Base-by-base conservation (phyloP, 2,888 invertebrate genomes). In the Ophraella communa region DNA sequence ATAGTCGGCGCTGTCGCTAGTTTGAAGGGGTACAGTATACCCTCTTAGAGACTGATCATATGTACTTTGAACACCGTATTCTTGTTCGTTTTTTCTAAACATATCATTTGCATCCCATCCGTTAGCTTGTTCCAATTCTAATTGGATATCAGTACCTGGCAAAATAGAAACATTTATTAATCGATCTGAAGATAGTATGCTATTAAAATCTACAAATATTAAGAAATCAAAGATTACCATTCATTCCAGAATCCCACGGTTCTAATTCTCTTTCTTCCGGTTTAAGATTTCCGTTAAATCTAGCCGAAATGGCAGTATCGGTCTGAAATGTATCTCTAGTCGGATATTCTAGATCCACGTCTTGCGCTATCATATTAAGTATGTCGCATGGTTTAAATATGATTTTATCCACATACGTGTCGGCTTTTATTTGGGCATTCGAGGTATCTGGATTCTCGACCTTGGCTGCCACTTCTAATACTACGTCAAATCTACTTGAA, bases 71-170 rank as follows among this genome's bases (percentile, higher is more conserved):
- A 75, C 95, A 59, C 97, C 96, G 82, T 96, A 97, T 71, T 92
- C 88, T 79, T 89, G 88, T 81, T 95, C 94, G 84, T 98, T 98
- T 81, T 91, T 94, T 71, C 91, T 87, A 84, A 98, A 98, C 98
- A 98, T 98, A 74, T 98, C 97, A 81, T 92, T 90, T 1, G 93
- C 92, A 85, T 96, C 95, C 98, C 98, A 98, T 64, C 98, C 98
- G 85, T 96, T 96, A 83, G 91, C 88, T 78, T 92, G 92, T 78
- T 92, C 92, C 63, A 93, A 82, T 74, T 92, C 92, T 71, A 87
- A 83, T 63, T 89, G 85, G 24, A 87, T 85, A 51, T 86, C 85
- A 75, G 84, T 86, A 49, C 49, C 49, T 49, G 3, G 8, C 10
- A 21, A n/a, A n/a, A n/a, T n/a, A n/a, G n/a, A n/a, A n/a, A n/a